Evolutionary conservation across 1,140 invertebrate genomes (phyloP), one percentile per base, ranked within the genome.

Genomic region (Lamellibrachia luymesi): DNA sequence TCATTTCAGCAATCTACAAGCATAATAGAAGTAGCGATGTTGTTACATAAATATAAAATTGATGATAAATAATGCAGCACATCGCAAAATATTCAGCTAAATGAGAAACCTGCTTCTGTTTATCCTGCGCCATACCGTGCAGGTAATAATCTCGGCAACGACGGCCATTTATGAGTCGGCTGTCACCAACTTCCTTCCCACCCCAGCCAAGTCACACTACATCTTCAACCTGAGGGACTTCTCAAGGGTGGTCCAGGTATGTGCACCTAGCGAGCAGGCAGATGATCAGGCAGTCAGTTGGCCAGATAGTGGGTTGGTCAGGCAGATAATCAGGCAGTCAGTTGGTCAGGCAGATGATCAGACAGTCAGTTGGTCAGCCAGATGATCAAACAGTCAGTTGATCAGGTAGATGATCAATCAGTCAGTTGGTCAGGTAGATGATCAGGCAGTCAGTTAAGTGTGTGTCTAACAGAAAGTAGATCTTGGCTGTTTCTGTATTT

Each of bases 151-250:
- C 4, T 93, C 94, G 89, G 95, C 95, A 27, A 96, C 96, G 25
- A 93, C 95, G 51, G 95, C 96, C 90, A 95, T 96, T 7, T 96
- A 96, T 93, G 95, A 96, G 93, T 95, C 95, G 92, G 95, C 96
- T 7, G 95, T 96, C 49, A 94, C 93, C 25, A 95, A 95, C 27
- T 96, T 96, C 94, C 94, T 96, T 22, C 96, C 96, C 1, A 96
- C 96, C 10, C 96, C 96, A 1, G 95, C 95, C 25, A 95, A 96
- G 93, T 96, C 96, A 90, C 96, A 96, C 93, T 96, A 96, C 94
- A 92, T 96, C n/a, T 96, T 96, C 94, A 96, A 96, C 93, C 95
- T 96, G 17, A 94, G 96, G 94, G 96, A 96, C 93, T 96, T 96
- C 94, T 94, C 96, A 4, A 94, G 96, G 92, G 96, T 96, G 51